These are phyloP conservation scores for Lindbergichthys nudifrons DNA, from an alignment of 2,797 vertebrate species.

Conservation along the genomic window DNA sequence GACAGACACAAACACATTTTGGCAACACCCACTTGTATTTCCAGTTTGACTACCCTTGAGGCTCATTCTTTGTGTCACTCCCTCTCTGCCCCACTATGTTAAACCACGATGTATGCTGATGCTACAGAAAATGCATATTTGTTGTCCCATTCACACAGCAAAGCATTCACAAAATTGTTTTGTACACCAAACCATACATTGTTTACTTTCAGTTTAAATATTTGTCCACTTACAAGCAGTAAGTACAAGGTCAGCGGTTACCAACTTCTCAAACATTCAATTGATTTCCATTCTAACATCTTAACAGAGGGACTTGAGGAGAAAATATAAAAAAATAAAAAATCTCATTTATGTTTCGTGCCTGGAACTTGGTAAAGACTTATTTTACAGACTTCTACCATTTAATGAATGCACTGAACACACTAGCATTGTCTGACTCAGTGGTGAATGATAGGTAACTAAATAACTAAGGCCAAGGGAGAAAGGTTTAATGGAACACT, in stretches of 20 bases:
- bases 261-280: neutral
- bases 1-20: slow-evolving; percentile 52
- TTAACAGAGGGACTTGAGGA: neutral
- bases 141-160: neutral
- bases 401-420: slow-evolving; percentile 1
- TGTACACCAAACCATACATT: neutral
- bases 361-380: neutral
- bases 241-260: slow-evolving; percentile 3
- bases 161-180: slow-evolving; percentile 21
- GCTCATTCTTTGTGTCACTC: slow-evolving; percentile 68
- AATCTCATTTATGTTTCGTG: neutral
- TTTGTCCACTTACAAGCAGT: slow-evolving; percentile 5
- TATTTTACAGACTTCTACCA: neutral
- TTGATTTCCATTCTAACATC: neutral
- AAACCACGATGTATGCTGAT: slow-evolving; percentile 43
- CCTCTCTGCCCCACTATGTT: slow-evolving; percentile 13
- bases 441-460: slow-evolving; percentile 46
- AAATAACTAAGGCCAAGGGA: slow-evolving; percentile 45
- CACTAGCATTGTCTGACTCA: slow-evolving; percentile 21
- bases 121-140: slow-evolving; percentile 27
- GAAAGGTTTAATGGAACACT: slow-evolving; percentile 45
- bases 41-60: slow-evolving; percentile 72
- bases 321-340: neutral
- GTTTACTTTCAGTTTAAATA: neutral
- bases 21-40: slow-evolving; percentile 75